A percentile compares a stretch with the other conserved stretches of the same genome.
phyloP scores from a whole-genome alignment of 1,140 invertebrate genomes.

The Penaeus indicus region DNA sequence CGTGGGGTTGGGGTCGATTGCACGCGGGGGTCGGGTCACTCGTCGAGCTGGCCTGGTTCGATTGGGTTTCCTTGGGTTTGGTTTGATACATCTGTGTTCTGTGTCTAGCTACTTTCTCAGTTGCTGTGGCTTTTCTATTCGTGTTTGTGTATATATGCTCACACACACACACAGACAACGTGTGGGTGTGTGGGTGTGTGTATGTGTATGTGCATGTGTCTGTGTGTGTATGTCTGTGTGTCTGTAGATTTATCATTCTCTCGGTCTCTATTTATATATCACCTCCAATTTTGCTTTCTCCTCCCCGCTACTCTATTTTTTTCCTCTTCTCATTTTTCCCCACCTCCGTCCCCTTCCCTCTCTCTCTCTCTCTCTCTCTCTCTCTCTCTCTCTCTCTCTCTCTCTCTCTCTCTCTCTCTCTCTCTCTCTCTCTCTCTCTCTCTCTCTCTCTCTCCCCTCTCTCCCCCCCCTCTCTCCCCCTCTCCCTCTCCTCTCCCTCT shows the following conservation, averaged over 20 bases:
- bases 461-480: neutral
- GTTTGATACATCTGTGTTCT: neutral
- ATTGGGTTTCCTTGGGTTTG: too few relatives aligned
- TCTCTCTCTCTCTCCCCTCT: neutral
- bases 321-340: neutral
- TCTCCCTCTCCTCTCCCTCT: neutral
- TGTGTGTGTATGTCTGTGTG: neutral
- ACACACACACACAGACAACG: neutral
- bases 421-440: slow-evolving; percentile 8
- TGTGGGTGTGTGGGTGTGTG: neutral
- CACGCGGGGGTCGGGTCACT: too few relatives aligned
- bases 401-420: slow-evolving; percentile 9
- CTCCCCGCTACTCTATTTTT: neutral
- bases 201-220: neutral
- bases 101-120: neutral
- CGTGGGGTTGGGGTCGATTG: too few relatives aligned
- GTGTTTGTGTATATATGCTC: neutral
- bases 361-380: neutral
- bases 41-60: too few relatives aligned
- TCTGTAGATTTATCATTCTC: neutral
- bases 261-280: neutral
- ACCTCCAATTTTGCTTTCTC: neutral
- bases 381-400: slow-evolving; percentile 8
- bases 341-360: neutral
- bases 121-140: neutral